Evolutionary conservation across 2,888 invertebrate species (phyloP).

Genomic region (Caenorhabditis sp.): DNA sequence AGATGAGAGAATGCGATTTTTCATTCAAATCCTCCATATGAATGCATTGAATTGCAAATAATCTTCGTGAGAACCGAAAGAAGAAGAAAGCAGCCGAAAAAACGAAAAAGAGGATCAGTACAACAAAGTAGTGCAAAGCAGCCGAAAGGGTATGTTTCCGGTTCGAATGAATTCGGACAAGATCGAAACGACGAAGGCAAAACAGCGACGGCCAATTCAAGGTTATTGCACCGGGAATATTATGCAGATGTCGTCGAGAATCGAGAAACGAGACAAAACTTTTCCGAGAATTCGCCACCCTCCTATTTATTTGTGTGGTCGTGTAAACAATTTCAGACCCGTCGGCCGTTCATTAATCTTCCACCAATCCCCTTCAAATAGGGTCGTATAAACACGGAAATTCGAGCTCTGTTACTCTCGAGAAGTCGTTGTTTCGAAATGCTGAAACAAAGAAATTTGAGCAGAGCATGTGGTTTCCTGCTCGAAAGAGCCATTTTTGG

Average conservation of each 20-base stretch:
- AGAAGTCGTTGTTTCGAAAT: too few species aligned
- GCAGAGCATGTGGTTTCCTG: constrained; percentile 2
- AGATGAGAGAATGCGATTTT: constrained; percentile 2
- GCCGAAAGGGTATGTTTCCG: constrained; percentile 43
- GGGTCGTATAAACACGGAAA: constrained; percentile 2
- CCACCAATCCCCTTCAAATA: not conserved
- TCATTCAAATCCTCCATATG: not conserved
- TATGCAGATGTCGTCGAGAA: constrained; percentile 20
- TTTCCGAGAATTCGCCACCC: constrained; percentile 5
- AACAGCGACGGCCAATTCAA: constrained; percentile 23
- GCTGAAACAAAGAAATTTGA: constrained; percentile 21
- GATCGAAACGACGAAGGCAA: constrained; percentile 2
- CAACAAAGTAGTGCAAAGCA: constrained; percentile 11
- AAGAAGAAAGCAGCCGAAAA: not conserved
- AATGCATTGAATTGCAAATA: constrained; percentile 38
- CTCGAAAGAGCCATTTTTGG: not conserved
- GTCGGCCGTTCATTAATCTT: not conserved
- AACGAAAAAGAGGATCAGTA: constrained; percentile 20
- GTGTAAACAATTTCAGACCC: constrained; percentile 23
- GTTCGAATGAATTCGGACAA: constrained; percentile 44
- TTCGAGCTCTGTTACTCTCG: not conserved
- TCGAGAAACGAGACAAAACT: not conserved
- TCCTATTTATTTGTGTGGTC: too few species aligned
- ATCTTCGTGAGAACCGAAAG: constrained; percentile 31
- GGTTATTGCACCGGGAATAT: constrained; percentile 41